Evolutionary conservation across 2,888 invertebrate genomes (phyloP).

Genomic region (Octodonta nipae): DNA sequence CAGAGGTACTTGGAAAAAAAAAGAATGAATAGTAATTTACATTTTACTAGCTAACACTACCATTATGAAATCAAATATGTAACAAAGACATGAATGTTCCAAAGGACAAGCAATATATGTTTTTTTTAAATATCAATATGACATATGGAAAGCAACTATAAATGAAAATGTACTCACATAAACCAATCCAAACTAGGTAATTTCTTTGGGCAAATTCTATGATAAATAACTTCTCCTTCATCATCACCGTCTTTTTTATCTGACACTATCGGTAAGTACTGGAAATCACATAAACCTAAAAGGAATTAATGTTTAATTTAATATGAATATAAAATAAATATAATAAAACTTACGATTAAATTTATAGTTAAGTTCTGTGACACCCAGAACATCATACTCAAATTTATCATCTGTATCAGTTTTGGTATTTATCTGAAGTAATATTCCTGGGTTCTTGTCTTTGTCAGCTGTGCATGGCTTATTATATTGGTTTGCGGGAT

Average conservation of each 20-base stretch:
- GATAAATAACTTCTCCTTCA: slow-evolving; percentile 45
- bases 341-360: slow-evolving; percentile 46
- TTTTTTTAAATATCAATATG: too few relatives aligned
- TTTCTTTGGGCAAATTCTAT: slow-evolving; percentile 46
- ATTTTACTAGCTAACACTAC: too few relatives aligned
- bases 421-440: slow-evolving; percentile 53
- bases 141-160: slow-evolving; percentile 5
- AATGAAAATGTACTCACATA: slow-evolving; percentile 26
- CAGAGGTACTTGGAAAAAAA: too few relatives aligned
- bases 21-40: too few relatives aligned
- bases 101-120: too few relatives aligned
- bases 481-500: slow-evolving; percentile 67
- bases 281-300: slow-evolving; percentile 78
- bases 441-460: slow-evolving; percentile 50
- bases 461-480: slow-evolving; percentile 65
- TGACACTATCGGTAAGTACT: slow-evolving; percentile 66
- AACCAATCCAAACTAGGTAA: slow-evolving; percentile 45
- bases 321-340: too few relatives aligned
- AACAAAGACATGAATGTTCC: too few relatives aligned
- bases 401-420: slow-evolving; percentile 17
- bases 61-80: too few relatives aligned
- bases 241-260: slow-evolving; percentile 15
- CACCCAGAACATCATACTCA: slow-evolving; percentile 44
- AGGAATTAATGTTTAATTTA: slow-evolving; percentile 7
- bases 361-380: slow-evolving; percentile 45